phyloP scores from a whole-genome alignment of 2,888 invertebrate genomes.

The Athetis lepigone region DNA sequence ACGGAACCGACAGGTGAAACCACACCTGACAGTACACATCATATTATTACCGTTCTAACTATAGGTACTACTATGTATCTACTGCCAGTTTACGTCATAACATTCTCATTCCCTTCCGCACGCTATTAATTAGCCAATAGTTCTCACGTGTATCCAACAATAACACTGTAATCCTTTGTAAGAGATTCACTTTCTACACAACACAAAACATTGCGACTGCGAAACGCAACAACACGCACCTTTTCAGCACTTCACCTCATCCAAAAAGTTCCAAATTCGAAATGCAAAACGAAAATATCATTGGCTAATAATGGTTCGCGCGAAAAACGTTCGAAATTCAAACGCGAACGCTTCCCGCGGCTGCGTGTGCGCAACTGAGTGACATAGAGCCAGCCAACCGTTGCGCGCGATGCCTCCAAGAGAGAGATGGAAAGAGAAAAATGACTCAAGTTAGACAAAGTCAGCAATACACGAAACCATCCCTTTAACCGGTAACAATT shows the following conservation, averaged over 20 bases:
- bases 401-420: conserved; percentile 66
- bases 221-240: conserved; percentile 54
- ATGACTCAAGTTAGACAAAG: conserved; percentile 66
- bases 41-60: conserved; percentile 31
- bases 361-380: conserved; percentile 87
- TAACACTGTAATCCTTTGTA: conserved; percentile 81
- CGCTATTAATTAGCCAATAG: conserved; percentile 66
- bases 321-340: conserved; percentile 76
- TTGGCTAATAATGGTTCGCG: conserved; percentile 69
- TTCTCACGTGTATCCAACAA: conserved; percentile 72
- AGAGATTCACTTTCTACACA: conserved; percentile 74
- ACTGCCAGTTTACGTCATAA: conserved; percentile 56
- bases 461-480: conserved; percentile 67
- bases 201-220: conserved; percentile 57
- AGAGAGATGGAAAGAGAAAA: conserved; percentile 67
- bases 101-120: conserved; percentile 62
- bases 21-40: conserved; percentile 57
- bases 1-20: conserved; percentile 53
- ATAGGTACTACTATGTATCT: conserved; percentile 17
- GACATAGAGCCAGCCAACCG: conserved; percentile 78
- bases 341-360: conserved; percentile 79
- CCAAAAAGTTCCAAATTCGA: conserved; percentile 63
- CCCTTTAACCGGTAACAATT: conserved; percentile 70
- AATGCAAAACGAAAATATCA: conserved; percentile 60
- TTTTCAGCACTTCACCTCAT: conserved; percentile 63